A percentile compares a stretch with the other conserved stretches of the same genome.
Conservation (phyloP, 2,113 vertebrate species). For the Eulemur macaco region DNA sequence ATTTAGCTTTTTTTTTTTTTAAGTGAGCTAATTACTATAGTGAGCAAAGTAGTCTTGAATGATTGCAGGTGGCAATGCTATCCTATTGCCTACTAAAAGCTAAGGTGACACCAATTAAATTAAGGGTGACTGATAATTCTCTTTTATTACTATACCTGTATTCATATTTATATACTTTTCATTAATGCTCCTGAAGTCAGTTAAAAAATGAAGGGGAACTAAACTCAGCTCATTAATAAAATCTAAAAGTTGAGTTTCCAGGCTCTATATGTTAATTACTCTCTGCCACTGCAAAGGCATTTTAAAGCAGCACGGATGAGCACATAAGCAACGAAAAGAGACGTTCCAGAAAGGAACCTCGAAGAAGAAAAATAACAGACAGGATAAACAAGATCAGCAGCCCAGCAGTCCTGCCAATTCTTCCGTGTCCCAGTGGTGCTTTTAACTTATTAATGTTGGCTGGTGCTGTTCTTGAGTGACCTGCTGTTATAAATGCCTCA, state of each 20-base stretch:
- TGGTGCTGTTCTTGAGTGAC: neutral
- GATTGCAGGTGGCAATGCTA: slow-evolving; percentile 73
- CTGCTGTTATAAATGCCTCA: slow-evolving; percentile 21
- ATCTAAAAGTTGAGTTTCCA: slow-evolving; percentile 73
- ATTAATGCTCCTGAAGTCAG: slow-evolving; percentile 72
- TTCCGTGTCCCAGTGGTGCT: neutral
- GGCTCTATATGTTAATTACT: slow-evolving; percentile 64
- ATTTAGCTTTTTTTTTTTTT: slow-evolving; percentile 67
- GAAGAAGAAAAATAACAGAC: neutral
- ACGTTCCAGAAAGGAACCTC: neutral
- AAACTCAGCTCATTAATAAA: slow-evolving; percentile 68
- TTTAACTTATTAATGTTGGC: slow-evolving; percentile 39
- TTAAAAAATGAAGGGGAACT: slow-evolving; percentile 67
- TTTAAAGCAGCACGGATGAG: slow-evolving; percentile 64
- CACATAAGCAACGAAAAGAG: slow-evolving; percentile 54
- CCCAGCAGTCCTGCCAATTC: neutral
- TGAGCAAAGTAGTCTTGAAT: slow-evolving; percentile 69
- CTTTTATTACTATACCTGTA: slow-evolving; percentile 74
- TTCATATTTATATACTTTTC: slow-evolving; percentile 73
- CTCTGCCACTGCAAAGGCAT: slow-evolving; percentile 40
- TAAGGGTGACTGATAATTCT: slow-evolving; percentile 75
- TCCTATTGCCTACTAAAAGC: slow-evolving; percentile 70
- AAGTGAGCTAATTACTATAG: slow-evolving; percentile 72
- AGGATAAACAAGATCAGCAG: slow-evolving; percentile 42
- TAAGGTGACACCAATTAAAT: slow-evolving; percentile 81